Conservation (phyloP, 2,797 vertebrate species). For the Scleropages formosus region DNA sequence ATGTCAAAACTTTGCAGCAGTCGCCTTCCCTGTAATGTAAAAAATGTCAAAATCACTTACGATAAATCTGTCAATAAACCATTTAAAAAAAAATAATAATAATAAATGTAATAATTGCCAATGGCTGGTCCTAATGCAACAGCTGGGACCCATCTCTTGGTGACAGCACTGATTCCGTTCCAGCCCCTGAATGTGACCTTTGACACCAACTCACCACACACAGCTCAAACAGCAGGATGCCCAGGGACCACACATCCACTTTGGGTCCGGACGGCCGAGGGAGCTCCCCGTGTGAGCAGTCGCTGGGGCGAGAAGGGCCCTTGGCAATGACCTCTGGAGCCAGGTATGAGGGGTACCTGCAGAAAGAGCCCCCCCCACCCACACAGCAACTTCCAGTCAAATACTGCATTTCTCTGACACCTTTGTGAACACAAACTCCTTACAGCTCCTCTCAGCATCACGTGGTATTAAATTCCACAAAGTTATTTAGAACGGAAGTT, state of each 20-base stretch:
- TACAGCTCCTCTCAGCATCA: no score
- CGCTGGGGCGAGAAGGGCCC: conserved; percentile 77
- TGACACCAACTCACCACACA: conserved; percentile 84
- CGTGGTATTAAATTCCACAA: no score
- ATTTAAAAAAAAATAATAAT: no score
- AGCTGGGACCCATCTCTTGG: no score
- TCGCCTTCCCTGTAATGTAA: conserved; percentile 77
- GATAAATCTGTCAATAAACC: no score
- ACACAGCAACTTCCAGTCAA: not conserved
- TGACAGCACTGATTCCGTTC: not conserved
- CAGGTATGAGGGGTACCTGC: conserved; percentile 91
- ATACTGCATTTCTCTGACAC: no score
- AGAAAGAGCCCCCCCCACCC: conserved; percentile 25
- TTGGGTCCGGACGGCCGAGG: conserved; percentile 88
- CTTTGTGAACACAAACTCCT: no score
- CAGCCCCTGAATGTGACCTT: no score
- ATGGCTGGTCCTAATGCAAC: no score
- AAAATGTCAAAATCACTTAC: not conserved
- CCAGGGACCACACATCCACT: conserved; percentile 93
- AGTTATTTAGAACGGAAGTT: no score
- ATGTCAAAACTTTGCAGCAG: conserved; percentile 88
- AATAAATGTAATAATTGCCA: no score
- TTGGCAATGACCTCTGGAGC: conserved; percentile 94
- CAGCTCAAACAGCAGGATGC: conserved; percentile 90
- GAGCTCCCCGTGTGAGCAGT: conserved; percentile 73